These are phyloP conservation scores for Danaus plexippus DNA, from an alignment of 1,140 invertebrate genomes.

Conservation along the genomic window DNA sequence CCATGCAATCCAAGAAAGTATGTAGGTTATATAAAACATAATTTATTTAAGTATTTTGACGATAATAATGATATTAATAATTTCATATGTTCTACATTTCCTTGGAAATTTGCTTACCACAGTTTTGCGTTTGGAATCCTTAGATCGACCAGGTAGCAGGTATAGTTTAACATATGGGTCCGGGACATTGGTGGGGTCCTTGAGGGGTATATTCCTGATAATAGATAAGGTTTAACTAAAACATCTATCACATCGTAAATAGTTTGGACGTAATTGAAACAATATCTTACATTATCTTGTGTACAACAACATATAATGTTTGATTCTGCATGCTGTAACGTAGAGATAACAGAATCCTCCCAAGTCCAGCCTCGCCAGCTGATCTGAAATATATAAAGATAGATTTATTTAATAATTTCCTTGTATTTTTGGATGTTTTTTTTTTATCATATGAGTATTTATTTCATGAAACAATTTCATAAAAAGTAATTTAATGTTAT, in stretches of 20 bases:
- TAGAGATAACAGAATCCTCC: conserved; percentile 88
- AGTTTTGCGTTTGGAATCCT: conserved; percentile 93
- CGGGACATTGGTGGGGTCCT: conserved; percentile 89
- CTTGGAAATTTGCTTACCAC: conserved; percentile 65
- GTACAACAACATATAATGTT: conserved; percentile 85
- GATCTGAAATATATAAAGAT: conserved; percentile 47
- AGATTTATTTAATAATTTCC: too few species aligned
- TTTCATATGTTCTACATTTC: too few species aligned
- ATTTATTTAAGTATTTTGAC: too few species aligned
- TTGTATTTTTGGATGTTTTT: too few species aligned
- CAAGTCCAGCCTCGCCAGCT: conserved; percentile 79
- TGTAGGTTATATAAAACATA: too few species aligned
- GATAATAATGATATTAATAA: too few species aligned
- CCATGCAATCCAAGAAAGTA: too few species aligned
- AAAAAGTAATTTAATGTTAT: too few species aligned
- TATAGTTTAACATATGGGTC: conserved; percentile 97
- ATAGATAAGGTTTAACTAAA: conserved; percentile 16
- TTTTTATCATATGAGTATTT: too few species aligned
- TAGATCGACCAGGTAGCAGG: conserved; percentile 88
- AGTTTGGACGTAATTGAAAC: conserved; percentile 1
- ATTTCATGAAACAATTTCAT: too few species aligned
- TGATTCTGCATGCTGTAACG: conserved; percentile 87
- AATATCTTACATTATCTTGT: conserved; percentile 87
- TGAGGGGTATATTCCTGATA: conserved; percentile 85
- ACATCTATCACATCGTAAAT: conserved; percentile 4